Percentiles rank a stretch among this genome's conserved stretches.
Evolutionary conservation across 2,797 vertebrate species (phyloP).

Genomic region (Enteromius argenteus): DNA sequence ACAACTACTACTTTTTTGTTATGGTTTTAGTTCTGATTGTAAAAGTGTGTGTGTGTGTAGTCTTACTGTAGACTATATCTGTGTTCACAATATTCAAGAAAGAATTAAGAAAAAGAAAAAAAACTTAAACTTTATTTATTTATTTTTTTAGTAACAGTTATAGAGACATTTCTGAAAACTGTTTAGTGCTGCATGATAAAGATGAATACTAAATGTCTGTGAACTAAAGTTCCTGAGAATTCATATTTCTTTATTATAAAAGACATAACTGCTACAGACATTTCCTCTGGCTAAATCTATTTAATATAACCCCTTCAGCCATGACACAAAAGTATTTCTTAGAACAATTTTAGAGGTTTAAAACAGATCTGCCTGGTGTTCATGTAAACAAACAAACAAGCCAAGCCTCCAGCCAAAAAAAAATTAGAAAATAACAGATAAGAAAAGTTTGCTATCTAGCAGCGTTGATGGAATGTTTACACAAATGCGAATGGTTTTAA

Average conservation of each 20-base stretch:
- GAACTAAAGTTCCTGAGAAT: neutral
- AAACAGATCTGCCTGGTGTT: constrained; percentile 5
- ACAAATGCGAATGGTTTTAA: constrained; percentile 60
- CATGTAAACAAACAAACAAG: constrained; percentile 23
- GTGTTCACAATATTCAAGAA: neutral
- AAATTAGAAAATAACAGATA: constrained; percentile 68
- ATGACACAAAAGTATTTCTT: neutral
- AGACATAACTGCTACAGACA: neutral
- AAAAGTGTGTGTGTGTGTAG: neutral
- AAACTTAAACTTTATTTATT: neutral
- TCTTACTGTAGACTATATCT: neutral
- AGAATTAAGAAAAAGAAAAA: neutral
- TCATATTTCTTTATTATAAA: constrained; percentile 9
- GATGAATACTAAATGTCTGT: neutral
- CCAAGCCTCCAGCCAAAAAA: constrained; percentile 18
- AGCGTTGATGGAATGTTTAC: constrained; percentile 75
- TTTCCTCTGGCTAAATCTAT: neutral
- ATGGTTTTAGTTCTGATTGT: neutral
- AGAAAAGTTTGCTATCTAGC: constrained; percentile 60
- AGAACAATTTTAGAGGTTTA: neutral
- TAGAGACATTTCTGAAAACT: neutral
- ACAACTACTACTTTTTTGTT: neutral
- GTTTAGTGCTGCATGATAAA: neutral
- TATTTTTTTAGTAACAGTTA: neutral
- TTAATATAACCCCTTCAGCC: neutral